Evolutionary conservation across 2,888 invertebrate genomes (phyloP), one percentile per base, ranked within the genome.

Genomic region (Drosophila niveifrons): DNA sequence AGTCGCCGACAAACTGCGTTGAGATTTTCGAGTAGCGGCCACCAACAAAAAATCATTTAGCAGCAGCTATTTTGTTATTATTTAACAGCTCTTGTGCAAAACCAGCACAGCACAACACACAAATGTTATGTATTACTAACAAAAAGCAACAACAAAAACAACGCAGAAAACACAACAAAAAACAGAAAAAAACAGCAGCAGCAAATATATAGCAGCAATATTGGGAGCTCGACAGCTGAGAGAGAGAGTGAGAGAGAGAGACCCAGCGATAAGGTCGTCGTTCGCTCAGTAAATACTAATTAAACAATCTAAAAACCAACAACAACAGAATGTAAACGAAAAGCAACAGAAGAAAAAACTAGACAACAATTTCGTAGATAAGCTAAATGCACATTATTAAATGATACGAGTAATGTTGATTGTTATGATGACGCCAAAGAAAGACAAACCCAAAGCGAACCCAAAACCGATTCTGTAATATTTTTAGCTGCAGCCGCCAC

Each of bases 1-100:
- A 90, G 90, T 89, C 79, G 88, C 81, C 91, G 89, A 86, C 82
- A 88, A 91, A 90, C 91, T 90, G 90, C 72, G 74, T 48, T 72
- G 67, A 75, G 75, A 78, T 75, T 82, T 77, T 78, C 70, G 66
- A 63, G 66, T 66, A 50, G 59, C 82, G 46, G 62, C 61, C 72
- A 67, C 63, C 74, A 63, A 51, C 55, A 43, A 47, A 75, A 66
- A 66, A 62, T 52, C 72, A 82, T 83, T 81, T 76, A 75, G 72
- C 76, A 75, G 71, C 69, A 47, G 57, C 36, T 47, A 57, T 85
- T 82, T 75, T 77, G 88, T 85, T 85, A 88, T 88, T 89, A 82
- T 87, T 84, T 79, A 89, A 79, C 75, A 79, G 68, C 81, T 81
- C 70, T 77, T 77, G 68, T 53, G 70, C 69, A 65, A 75, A 66